Evolutionary conservation across 2,888 invertebrate species (phyloP).

Genomic region (Stegana nigrithorax): DNA sequence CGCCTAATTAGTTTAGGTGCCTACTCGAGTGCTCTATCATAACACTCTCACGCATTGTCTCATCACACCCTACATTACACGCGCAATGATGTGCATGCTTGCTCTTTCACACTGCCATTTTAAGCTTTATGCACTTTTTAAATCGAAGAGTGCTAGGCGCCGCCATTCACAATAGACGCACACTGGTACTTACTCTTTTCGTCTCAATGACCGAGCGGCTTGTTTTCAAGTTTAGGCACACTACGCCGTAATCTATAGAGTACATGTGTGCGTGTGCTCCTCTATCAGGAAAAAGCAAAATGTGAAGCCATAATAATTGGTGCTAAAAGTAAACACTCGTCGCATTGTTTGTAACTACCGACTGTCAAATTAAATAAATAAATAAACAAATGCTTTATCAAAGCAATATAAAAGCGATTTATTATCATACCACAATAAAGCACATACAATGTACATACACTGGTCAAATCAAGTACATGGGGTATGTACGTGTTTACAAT

Average conservation of each 20-base stretch:
- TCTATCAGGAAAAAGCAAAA: no score
- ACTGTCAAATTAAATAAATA: constrained; percentile 40
- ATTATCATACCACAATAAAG: constrained; percentile 52
- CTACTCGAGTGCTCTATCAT: no score
- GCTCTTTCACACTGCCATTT: no score
- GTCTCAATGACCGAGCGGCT: background rate
- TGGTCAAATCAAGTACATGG: background rate
- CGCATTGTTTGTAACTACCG: background rate
- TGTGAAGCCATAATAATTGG: constrained; percentile 29
- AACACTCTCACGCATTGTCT: no score
- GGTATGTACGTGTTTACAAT: constrained; percentile 20
- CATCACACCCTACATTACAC: no score
- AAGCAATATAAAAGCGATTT: constrained; percentile 38
- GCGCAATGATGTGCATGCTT: no score
- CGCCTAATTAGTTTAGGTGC: no score
- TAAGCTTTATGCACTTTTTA: no score
- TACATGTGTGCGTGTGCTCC: no score
- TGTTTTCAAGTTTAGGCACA: constrained; percentile 29
- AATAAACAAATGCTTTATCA: constrained; percentile 3
- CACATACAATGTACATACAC: constrained; percentile 24
- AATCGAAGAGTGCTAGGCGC: background rate
- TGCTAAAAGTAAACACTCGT: background rate
- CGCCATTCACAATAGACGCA: background rate
- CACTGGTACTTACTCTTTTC: background rate
- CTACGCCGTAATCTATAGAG: constrained; percentile 33